These are phyloP conservation scores for Heliocidaris tuberculata DNA, from an alignment of 35 echinoderm and acorn worm species.

Conservation along the genomic window DNA sequence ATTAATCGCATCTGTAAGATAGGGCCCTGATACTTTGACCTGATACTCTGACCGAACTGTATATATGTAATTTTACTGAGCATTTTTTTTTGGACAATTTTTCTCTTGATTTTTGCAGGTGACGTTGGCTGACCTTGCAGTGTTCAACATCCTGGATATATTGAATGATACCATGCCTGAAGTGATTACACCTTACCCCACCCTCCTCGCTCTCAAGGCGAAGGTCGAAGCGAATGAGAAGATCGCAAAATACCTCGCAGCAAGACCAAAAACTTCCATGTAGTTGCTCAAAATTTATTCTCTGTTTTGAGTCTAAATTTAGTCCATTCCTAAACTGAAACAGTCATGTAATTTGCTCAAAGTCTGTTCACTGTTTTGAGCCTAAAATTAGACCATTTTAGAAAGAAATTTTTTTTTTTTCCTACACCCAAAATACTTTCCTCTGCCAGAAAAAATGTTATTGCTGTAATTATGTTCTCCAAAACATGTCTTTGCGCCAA, in stretches of 20 bases:
- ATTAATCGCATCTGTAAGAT: too few relatives aligned
- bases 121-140: neutral
- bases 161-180: neutral
- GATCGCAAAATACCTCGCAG: conserved; percentile 36
- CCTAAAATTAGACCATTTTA: neutral
- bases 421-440: neutral
- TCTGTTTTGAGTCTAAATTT: neutral
- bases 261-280: neutral
- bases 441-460: too few relatives aligned
- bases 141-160: conserved; percentile 37
- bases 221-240: conserved; percentile 11
- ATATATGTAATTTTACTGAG: neutral
- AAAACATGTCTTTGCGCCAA: too few relatives aligned
- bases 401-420: too few relatives aligned
- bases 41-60: too few relatives aligned
- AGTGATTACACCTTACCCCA: neutral
- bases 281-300: neutral
- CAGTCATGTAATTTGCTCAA: neutral
- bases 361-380: neutral
- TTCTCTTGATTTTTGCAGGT: neutral
- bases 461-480: too few relatives aligned
- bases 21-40: too few relatives aligned
- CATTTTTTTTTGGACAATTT: neutral
- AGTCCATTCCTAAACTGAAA: neutral
- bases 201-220: neutral